Conservation (phyloP, 2,113 vertebrate species). For the Plotosus lineatus region DNA sequence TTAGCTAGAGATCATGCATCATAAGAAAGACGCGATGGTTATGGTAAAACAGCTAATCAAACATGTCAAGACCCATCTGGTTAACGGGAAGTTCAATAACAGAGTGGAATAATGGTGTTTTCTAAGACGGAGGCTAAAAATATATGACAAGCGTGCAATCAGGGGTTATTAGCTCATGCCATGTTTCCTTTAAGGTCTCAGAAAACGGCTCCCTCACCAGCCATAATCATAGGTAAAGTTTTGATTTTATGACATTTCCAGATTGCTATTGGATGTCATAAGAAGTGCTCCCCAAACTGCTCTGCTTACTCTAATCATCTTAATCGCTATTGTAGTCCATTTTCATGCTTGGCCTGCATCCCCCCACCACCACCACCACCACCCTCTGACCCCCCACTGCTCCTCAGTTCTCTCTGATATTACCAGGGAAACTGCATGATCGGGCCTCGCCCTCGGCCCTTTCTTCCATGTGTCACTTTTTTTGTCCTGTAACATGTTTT, state of each 20-base stretch:
- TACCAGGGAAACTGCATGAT: conserved; percentile 70
- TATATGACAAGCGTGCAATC: conserved; percentile 30
- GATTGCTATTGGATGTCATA: conserved; percentile 46
- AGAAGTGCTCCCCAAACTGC: conserved; percentile 53
- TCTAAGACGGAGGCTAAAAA: conserved; percentile 36
- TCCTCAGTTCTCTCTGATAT: conserved; percentile 67
- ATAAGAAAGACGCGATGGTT: conserved; percentile 44
- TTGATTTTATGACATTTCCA: conserved; percentile 31
- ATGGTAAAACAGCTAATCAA: conserved; percentile 48
- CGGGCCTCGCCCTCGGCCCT: conserved; percentile 67
- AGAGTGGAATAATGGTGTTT: conserved; percentile 39
- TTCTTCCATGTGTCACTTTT: conserved; percentile 74
- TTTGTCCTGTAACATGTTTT: conserved; percentile 97
- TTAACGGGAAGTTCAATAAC: conserved; percentile 41
- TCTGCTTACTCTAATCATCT: conserved; percentile 73
- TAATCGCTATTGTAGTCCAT: conserved; percentile 82
- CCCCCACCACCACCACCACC: too few species aligned
- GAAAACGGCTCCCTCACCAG: conserved; percentile 24
- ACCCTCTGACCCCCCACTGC: conserved; percentile 73
- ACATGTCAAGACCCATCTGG: conserved; percentile 44
- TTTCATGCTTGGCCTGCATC: conserved; percentile 81
- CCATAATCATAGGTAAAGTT: conserved; percentile 40
- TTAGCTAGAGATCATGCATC: conserved; percentile 40
- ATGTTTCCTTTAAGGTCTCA: conserved; percentile 15
- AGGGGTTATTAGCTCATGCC: conserved; percentile 38